Conservation (phyloP, 2,888 invertebrate genomes). For the Melanchra persicariae region DNA sequence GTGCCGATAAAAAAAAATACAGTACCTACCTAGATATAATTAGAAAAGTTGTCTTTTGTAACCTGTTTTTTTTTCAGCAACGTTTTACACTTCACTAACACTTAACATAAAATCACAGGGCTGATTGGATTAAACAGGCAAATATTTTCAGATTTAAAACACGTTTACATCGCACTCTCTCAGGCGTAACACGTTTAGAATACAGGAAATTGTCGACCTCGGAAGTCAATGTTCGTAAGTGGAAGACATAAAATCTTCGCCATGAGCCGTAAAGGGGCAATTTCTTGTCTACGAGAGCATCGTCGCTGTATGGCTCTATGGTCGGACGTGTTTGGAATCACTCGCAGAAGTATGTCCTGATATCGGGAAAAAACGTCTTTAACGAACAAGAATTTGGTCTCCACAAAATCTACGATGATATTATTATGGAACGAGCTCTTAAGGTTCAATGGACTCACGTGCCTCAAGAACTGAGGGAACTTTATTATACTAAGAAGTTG, state of each 20-base stretch:
- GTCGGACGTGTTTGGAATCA: constrained; percentile 80
- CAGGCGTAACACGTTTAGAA: constrained; percentile 75
- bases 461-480: constrained; percentile 30
- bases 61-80: too few relatives aligned
- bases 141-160: constrained; percentile 53
- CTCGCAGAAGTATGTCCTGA: constrained; percentile 63
- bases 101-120: not conserved
- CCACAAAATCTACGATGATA: constrained; percentile 53
- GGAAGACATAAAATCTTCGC: constrained; percentile 84
- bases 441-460: constrained; percentile 38
- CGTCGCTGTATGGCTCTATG: constrained; percentile 77
- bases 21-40: too few relatives aligned
- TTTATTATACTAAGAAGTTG: constrained; percentile 46
- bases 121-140: constrained; percentile 13
- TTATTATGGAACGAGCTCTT: constrained; percentile 47
- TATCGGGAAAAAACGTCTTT: constrained; percentile 60
- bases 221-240: constrained; percentile 85
- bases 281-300: constrained; percentile 84
- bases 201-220: constrained; percentile 80
- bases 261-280: constrained; percentile 84
- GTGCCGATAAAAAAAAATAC: too few relatives aligned
- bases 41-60: too few relatives aligned
- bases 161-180: constrained; percentile 64
- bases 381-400: constrained; percentile 58
- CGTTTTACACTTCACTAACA: not conserved